phyloP scores from a whole-genome alignment of 2,113 vertebrate genomes.

The Pteropus alecto region DNA sequence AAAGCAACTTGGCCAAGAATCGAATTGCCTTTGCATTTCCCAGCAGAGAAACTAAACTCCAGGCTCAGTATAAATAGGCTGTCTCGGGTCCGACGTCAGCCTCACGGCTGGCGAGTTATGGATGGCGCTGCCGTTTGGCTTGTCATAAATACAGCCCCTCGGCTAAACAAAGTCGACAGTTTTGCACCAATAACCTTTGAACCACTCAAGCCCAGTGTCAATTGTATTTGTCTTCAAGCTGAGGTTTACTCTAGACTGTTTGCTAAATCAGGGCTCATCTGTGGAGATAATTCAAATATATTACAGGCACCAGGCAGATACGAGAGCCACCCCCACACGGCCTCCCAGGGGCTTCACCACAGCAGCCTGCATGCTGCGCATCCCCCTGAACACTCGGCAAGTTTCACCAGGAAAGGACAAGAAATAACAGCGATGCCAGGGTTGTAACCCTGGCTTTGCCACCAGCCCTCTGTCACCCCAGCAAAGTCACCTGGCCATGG shows the following conservation, averaged over 20 bases:
- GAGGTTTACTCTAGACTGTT: conserved; percentile 74
- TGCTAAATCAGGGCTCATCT: conserved; percentile 71
- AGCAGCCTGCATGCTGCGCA: not conserved
- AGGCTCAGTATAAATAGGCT: conserved; percentile 62
- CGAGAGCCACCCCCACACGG: not conserved
- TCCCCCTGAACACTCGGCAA: not conserved
- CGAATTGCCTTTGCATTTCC: conserved; percentile 53
- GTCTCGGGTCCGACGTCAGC: conserved; percentile 51
- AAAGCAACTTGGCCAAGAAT: conserved; percentile 62
- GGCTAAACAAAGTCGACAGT: conserved; percentile 77
- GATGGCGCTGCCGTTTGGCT: conserved; percentile 34
- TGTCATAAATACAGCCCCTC: conserved; percentile 73
- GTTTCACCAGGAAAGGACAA: not conserved
- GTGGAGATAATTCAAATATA: conserved; percentile 75
- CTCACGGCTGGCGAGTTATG: not conserved
- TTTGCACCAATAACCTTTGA: conserved; percentile 80
- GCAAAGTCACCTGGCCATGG: rapidly evolving
- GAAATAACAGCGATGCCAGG: not conserved
- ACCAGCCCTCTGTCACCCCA: rapidly evolving
- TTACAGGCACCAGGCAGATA: conserved; percentile 63
- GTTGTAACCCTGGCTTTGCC: not conserved
- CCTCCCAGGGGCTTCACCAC: not conserved
- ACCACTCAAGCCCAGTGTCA: conserved; percentile 77
- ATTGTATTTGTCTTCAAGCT: conserved; percentile 76
- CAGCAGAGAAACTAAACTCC: conserved; percentile 44